Base-by-base conservation (phyloP, 2,113 vertebrate genomes). In the Heterocephalus glaber region DNA sequence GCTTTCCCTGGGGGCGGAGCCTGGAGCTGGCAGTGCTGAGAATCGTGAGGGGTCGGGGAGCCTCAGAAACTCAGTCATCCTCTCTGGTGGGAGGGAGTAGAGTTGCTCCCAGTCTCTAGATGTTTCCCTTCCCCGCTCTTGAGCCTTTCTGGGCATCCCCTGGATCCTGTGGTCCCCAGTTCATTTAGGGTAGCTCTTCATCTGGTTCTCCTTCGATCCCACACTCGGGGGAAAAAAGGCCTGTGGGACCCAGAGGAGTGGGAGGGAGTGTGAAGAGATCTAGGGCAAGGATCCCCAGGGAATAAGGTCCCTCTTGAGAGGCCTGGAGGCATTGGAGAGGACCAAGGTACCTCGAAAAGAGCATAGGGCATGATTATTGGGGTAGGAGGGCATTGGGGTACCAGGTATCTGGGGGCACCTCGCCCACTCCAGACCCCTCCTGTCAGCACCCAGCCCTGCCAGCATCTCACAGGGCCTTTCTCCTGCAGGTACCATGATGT, bases 401-500 rank as follows among this genome's bases (percentile, higher is more conserved):
- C 74, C 54, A 47, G 33, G 28, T 65, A 44, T 56, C 58, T 56
- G 60, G 47, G 61, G 79, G 10, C 41, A n/a, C 56, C 26, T 90
- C 56, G 30, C 17, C 30, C 33, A 9, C 28, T 89, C 24, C 47
- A 70, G 63, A 68, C 49, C 58, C 58, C 52, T 79, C 44, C 38
- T n/a, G 47, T 26, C 65, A 74, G 89, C 61, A 65, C 68, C 28
- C 85, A 52, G 81, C 80, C 81, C 70, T 58, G 14, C 74, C 76
- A 72, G 41, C 19, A 47, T 95, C 90, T 98, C 97, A 98, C 35
- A 38, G 81, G 70, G 84, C 76, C 93, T 97, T 95, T 96, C 88
- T 97, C 85, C 95, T 76, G 54, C 97, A 98, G 97, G 97, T 96
- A 58, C 85, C 93, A 95, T 58, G 93, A 86, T 95, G 96, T 95